Percentiles rank a stretch among this genome's conserved stretches.
Evolutionary conservation across 2,113 vertebrate genomes (phyloP).

Genomic region (Phycodurus eques): DNA sequence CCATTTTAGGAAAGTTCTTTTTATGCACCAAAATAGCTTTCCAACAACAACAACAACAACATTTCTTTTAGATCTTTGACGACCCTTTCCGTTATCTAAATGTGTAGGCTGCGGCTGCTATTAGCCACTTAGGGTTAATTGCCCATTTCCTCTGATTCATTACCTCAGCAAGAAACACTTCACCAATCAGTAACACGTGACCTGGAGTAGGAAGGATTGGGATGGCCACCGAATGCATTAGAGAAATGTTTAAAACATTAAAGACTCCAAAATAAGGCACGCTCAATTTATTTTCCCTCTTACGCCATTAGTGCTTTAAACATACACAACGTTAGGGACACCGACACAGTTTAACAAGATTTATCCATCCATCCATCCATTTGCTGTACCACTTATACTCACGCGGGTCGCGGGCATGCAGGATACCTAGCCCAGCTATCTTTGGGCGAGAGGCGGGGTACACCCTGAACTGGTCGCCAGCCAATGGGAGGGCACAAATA

Average conservation of each 20-base stretch:
- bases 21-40: not conserved
- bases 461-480: too few species aligned
- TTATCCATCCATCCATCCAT: too few species aligned
- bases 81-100: slow-evolving; percentile 25
- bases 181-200: slow-evolving; percentile 42
- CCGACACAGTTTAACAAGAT: not conserved
- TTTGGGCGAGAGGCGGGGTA: too few species aligned
- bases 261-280: not conserved
- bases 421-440: too few species aligned
- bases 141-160: slow-evolving; percentile 57
- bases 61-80: slow-evolving; percentile 5
- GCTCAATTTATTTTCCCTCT: not conserved
- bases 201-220: not conserved
- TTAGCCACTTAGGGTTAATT: slow-evolving; percentile 37
- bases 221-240: not conserved
- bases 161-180: slow-evolving; percentile 49
- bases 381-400: too few species aligned
- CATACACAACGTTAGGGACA: not conserved
- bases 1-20: not conserved
- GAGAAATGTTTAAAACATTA: slow-evolving; percentile 5
- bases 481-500: too few species aligned
- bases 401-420: too few species aligned
- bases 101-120: slow-evolving; percentile 37
- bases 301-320: not conserved
- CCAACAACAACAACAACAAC: not conserved